Percentiles rank a stretch among this genome's conserved stretches.
Evolutionary conservation across 2,888 invertebrate species (phyloP).

Genomic region (Mesorhabditis sp.): DNA sequence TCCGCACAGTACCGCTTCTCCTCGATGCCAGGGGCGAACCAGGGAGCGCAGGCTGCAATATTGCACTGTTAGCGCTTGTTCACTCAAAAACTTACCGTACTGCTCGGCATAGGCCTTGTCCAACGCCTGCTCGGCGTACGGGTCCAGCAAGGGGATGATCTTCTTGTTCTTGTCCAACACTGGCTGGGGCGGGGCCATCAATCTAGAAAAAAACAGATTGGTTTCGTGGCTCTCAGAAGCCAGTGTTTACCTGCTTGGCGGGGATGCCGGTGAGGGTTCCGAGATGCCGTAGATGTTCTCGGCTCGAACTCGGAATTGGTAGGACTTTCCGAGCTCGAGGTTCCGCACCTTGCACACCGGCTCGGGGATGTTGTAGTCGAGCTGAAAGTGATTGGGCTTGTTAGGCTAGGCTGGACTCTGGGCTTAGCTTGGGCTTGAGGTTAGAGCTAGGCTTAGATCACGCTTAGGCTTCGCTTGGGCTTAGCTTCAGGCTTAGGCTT

Average conservation of each 20-base stretch:
- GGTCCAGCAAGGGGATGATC: conserved; percentile 56
- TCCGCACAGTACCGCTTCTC: conserved; percentile 82
- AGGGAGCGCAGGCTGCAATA: conserved; percentile 59
- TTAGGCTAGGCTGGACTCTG: too few species aligned
- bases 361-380: conserved; percentile 69
- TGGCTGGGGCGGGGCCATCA: conserved; percentile 58
- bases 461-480: too few species aligned
- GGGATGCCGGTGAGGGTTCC: conserved; percentile 86
- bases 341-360: conserved; percentile 84
- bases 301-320: conserved; percentile 88
- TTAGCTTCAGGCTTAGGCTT: too few species aligned
- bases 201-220: conserved; percentile 24
- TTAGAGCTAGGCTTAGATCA: too few species aligned
- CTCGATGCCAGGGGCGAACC: conserved; percentile 71
- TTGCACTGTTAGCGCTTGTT: background rate
- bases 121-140: conserved; percentile 55
- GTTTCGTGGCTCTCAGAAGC: background rate
- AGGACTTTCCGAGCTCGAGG: conserved; percentile 86
- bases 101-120: conserved; percentile 53
- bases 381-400: conserved; percentile 23
- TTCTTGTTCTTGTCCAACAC: conserved; percentile 56
- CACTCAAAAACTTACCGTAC: conserved; percentile 34
- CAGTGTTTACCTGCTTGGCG: conserved; percentile 38
- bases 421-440: too few species aligned
- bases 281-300: conserved; percentile 94